A percentile compares a stretch with the other conserved stretches of the same genome.
phyloP scores from a whole-genome alignment of 2,888 invertebrate genomes.

The Therioaphis trifolii region DNA sequence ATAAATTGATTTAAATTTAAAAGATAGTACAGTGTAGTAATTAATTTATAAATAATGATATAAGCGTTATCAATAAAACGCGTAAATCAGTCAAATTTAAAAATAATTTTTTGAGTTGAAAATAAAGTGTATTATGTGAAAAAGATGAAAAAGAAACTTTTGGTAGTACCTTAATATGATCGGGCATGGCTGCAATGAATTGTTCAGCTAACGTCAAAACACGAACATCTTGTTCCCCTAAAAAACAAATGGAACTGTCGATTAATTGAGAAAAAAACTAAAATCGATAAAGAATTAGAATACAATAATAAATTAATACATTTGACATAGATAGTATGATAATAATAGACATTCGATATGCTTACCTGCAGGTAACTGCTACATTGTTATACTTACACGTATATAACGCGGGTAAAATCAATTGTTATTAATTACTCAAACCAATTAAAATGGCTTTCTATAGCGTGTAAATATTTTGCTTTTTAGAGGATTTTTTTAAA shows the following conservation, averaged over 20 bases:
- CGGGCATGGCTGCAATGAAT: constrained; percentile 98
- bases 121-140: too few species aligned
- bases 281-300: not conserved
- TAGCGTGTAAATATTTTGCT: too few species aligned
- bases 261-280: not conserved
- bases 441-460: too few species aligned
- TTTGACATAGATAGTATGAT: not conserved
- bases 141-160: too few species aligned
- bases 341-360: not conserved
- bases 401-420: not conserved
- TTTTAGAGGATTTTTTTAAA: too few species aligned
- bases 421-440: not conserved
- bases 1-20: too few species aligned
- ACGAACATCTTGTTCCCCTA: constrained; percentile 92
- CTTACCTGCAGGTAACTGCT: constrained; percentile 27
- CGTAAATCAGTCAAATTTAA: too few species aligned
- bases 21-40: too few species aligned
- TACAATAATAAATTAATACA: not conserved
- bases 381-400: constrained; percentile 20
- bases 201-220: constrained; percentile 95
- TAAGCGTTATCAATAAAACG: not conserved
- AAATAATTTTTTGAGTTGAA: too few species aligned
- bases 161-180: constrained; percentile 85
- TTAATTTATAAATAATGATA: not conserved
- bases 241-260: constrained; percentile 66